Evolutionary conservation across 2,888 invertebrate genomes (phyloP), one percentile per base, ranked within the genome.

Genomic region (Tanaodytes sp.): DNA sequence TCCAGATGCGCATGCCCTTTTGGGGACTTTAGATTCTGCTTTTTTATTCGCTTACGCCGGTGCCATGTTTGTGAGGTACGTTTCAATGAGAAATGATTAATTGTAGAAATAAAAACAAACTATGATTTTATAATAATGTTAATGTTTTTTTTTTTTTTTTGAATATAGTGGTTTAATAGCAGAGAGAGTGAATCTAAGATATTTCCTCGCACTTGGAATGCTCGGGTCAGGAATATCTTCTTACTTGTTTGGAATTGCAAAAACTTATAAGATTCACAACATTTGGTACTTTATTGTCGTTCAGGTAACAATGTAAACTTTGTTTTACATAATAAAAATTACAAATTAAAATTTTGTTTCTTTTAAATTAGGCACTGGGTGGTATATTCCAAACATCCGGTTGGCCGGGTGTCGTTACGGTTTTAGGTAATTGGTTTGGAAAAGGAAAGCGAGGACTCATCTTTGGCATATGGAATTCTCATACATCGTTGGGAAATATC

Each of bases 381-480:
- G 98, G 98, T 8, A 87, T 96, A 9, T 91, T 92, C 9, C 97
- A 98, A 87, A 95, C 97, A 0, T 93, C 96, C 0, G 97, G 98
- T 0, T 98, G 98, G 97, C 98, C 98, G 0, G 95, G 96, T 52
- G 97, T 98, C 0, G 97, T 98, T 0, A 88, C 91, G 0, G 91
- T 94, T 1, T 92, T 98, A 46, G 95, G 96, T n/a, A 95, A 97
- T 80, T 98, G 98, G 98, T 97, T 95, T 87, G 97, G 97, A 0
- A 94, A 93, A 85, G 90, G 92, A 31, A 97, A 95, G 84, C 89
- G 93, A 72, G 96, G 95, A 0, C 87, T 98, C 18, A 94, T 98
- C 69, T 97, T 97, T 85, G 98, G 98, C 9, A 88, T 97, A 4
- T 98, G 98, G 98, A 98, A 98, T 86, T 96, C 97, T 0, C 97